A percentile compares a stretch with the other conserved stretches of the same genome.
phyloP scores from a whole-genome alignment of 2,113 vertebrate genomes.

The Fulmarus glacialis region DNA sequence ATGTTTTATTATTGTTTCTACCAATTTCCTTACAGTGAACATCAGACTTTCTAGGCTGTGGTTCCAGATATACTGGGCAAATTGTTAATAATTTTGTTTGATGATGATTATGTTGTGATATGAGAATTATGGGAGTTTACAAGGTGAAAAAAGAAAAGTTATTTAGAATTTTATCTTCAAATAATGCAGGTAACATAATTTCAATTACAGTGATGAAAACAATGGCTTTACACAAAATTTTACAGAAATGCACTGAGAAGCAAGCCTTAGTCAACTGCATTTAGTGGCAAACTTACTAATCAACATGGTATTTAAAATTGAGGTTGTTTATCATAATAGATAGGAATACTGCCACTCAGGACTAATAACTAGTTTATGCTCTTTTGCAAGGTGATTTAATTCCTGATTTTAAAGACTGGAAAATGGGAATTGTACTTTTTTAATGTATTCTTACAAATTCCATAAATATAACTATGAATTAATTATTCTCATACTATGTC shows the following conservation, averaged over 20 bases:
- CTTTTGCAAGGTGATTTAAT: not conserved
- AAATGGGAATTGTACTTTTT: not conserved
- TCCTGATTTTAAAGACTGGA: not conserved
- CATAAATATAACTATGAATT: not conserved
- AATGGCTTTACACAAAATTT: not conserved
- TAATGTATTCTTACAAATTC: not conserved
- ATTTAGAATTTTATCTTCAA: not conserved
- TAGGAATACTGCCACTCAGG: not conserved
- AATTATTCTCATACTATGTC: not conserved
- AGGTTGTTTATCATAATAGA: not conserved
- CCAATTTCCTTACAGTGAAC: not conserved
- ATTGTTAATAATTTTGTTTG: not conserved
- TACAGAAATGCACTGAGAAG: not conserved
- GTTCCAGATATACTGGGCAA: not conserved
- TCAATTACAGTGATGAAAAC: not conserved
- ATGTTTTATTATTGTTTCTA: not conserved
- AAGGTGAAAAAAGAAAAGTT: not conserved
- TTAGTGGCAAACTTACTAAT: not conserved
- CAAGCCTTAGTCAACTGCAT: not conserved
- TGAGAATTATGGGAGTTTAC: not conserved
- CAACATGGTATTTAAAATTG: not conserved
- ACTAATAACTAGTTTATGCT: not conserved
- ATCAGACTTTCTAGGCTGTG: not conserved
- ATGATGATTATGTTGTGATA: not conserved
- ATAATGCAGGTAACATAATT: not conserved